Evolutionary conservation across 2,797 vertebrate species (phyloP).

Genomic region (Anniella stebbinsi): DNA sequence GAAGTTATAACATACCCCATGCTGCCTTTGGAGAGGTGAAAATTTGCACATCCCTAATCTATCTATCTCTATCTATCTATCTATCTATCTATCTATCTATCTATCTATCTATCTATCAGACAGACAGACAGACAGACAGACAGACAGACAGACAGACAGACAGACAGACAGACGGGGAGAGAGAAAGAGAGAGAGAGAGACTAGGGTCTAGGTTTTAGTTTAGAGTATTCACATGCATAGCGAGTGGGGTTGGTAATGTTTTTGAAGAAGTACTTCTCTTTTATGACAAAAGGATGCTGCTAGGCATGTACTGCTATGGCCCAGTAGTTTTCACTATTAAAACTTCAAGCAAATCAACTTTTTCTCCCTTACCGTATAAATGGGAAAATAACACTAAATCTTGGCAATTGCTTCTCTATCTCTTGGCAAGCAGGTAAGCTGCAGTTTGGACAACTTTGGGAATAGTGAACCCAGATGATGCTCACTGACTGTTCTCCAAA

Average conservation of each 20-base stretch:
- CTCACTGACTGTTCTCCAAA: not conserved
- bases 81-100: too few relatives aligned
- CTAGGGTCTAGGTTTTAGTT: not conserved
- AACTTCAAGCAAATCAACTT: not conserved
- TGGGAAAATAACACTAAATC: not conserved
- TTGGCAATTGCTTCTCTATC: not conserved
- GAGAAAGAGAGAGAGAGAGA: not conserved
- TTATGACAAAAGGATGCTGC: not conserved
- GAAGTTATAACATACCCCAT: not conserved
- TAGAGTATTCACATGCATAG: not conserved
- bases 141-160: too few relatives aligned
- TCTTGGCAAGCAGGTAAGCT: not conserved
- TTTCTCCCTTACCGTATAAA: not conserved
- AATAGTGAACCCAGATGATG: not conserved
- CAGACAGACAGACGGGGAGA: too few relatives aligned
- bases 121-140: too few relatives aligned
- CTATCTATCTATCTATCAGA: too few relatives aligned
- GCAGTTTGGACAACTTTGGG: not conserved
- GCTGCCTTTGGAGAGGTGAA: too few relatives aligned
- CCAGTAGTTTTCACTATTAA: constrained; percentile 3
- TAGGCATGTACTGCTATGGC: not conserved
- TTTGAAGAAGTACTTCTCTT: not conserved
- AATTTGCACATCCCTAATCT: too few relatives aligned
- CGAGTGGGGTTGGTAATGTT: too few relatives aligned
- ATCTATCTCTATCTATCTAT: too few relatives aligned